Evolutionary conservation across 2,797 vertebrate genomes (phyloP).

Genomic region (Phataginus tricuspis): DNA sequence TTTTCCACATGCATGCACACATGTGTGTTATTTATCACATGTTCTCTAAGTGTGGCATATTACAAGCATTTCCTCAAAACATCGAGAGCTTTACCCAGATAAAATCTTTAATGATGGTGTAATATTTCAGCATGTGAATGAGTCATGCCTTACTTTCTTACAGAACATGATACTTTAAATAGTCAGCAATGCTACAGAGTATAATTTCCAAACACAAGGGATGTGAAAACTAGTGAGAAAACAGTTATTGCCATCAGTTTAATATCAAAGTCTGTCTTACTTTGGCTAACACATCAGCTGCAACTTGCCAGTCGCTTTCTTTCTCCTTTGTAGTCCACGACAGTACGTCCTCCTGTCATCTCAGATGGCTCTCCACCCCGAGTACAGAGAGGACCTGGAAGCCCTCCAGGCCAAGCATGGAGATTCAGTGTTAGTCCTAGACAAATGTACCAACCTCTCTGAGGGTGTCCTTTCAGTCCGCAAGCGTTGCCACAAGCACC

Average conservation of each 20-base stretch:
- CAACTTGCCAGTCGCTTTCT: slow-evolving; percentile 11
- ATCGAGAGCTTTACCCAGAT: not conserved
- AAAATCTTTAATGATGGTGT: not conserved
- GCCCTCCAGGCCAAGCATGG: slow-evolving; percentile 94
- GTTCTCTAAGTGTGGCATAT: not conserved
- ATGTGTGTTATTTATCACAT: not conserved
- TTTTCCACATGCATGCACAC: not conserved
- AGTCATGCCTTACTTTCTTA: not conserved
- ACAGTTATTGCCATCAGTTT: fast-evolving
- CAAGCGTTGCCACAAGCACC: slow-evolving; percentile 94
- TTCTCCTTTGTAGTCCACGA: slow-evolving; percentile 88
- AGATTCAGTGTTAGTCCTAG: slow-evolving; percentile 93
- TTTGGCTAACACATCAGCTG: fast-evolving
- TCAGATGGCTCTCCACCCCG: slow-evolving; percentile 94
- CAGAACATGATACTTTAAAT: not conserved
- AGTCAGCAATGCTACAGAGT: not conserved
- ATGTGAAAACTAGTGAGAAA: not conserved
- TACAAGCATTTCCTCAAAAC: not conserved
- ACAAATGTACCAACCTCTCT: slow-evolving; percentile 96
- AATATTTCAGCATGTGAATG: not conserved
- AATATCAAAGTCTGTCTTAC: not conserved
- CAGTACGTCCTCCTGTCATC: slow-evolving; percentile 95
- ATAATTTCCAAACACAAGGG: not conserved
- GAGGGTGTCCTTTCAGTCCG: slow-evolving; percentile 89
- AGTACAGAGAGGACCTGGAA: slow-evolving; percentile 94